Conservation (phyloP, 2,113 vertebrate genomes). For the Chlorodrepanis virens region DNA sequence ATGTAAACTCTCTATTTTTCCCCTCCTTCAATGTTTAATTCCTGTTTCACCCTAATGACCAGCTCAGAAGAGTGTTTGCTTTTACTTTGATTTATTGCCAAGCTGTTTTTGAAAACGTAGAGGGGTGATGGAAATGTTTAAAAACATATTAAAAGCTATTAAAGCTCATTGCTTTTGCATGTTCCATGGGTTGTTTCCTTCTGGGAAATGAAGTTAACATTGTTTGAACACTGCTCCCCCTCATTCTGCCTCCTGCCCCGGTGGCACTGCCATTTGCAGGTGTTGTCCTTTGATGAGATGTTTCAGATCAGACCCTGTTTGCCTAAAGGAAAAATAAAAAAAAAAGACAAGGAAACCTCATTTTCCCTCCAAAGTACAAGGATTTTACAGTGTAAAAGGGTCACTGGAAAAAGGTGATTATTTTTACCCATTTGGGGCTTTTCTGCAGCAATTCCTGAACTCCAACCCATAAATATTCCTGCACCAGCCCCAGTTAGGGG, state of each 20-base stretch:
- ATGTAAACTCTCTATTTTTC: not conserved
- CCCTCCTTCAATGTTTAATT: conserved; percentile 26
- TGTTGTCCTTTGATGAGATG: not conserved
- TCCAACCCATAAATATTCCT: not conserved
- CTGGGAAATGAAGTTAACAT: not conserved
- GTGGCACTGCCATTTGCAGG: not conserved
- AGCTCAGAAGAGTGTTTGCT: not conserved
- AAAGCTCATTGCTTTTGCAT: conserved; percentile 22
- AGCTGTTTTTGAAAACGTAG: not conserved
- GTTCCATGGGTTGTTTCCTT: not conserved
- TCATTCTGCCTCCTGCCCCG: not conserved
- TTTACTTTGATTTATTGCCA: conserved; percentile 52
- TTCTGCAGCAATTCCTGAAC: not conserved
- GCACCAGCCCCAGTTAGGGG: no score
- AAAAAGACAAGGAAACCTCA: not conserved
- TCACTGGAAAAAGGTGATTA: not conserved
- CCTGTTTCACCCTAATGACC: conserved; percentile 29
- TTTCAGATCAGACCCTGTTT: not conserved
- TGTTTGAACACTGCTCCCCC: not conserved
- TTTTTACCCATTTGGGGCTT: not conserved
- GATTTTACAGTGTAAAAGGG: not conserved
- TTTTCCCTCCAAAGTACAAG: not conserved
- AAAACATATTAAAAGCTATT: conserved; percentile 13
- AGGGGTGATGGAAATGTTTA: conserved; percentile 32
- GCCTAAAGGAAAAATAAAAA: not conserved